phyloP scores from a whole-genome alignment of 2,797 vertebrate genomes.

The Atherinosoma microstoma region DNA sequence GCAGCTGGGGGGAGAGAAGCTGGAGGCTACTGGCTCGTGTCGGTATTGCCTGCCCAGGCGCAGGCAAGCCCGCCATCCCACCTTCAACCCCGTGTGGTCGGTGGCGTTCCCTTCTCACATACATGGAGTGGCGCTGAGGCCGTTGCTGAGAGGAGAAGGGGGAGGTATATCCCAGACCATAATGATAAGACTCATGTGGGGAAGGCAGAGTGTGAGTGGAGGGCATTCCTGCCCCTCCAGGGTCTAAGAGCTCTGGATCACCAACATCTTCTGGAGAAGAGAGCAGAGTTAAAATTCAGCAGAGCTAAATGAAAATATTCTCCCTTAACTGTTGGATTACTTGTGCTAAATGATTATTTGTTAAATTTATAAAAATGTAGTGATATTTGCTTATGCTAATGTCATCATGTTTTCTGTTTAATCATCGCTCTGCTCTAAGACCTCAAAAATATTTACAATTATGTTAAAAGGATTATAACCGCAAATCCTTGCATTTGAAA shows the following conservation, averaged over 20 bases:
- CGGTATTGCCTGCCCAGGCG: constrained; percentile 90
- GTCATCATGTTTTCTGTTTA: background rate
- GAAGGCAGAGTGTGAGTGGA: constrained; percentile 92
- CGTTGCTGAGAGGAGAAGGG: constrained; percentile 98
- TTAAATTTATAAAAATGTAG: background rate
- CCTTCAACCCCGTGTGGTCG: constrained; percentile 85
- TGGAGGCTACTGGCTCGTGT: constrained; percentile 97
- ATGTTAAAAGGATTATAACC: background rate
- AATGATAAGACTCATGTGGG: constrained; percentile 96
- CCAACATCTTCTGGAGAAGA: constrained; percentile 86
- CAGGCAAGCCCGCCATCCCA: constrained; percentile 79
- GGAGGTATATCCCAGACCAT: constrained; percentile 96
- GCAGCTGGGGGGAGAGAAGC: constrained; percentile 96
- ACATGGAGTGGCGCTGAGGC: constrained; percentile 98
- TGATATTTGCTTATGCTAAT: background rate
- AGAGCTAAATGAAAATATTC: background rate
- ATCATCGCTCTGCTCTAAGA: background rate
- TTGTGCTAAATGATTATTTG: background rate
- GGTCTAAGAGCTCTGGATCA: constrained; percentile 91
- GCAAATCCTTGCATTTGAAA: background rate
- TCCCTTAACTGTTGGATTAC: background rate
- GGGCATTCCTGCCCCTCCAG: constrained; percentile 76
- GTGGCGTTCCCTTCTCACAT: constrained; percentile 96
- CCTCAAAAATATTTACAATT: background rate
- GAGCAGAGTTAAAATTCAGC: background rate